Base-by-base conservation (phyloP, 2,888 invertebrate genomes). In the Chaitophorus viminalis region DNA sequence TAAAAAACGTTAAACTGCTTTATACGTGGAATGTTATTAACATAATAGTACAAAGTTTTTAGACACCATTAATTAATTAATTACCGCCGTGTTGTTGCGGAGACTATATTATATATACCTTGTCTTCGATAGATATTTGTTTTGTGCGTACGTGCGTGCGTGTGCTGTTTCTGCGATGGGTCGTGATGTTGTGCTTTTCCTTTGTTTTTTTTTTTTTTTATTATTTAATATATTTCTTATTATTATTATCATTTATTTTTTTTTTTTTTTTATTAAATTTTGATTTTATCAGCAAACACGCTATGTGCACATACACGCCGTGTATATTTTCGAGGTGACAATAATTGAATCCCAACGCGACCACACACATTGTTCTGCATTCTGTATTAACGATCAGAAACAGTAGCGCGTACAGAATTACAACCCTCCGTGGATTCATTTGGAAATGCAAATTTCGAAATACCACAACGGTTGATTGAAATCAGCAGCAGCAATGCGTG, bases 81-180 rank as follows among this genome's bases (percentile, higher is more conserved):
- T 82, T 82, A 82, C 72, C 52, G 33, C 72, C 72, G 82, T 33
- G 72, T 72, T 70, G 81, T 72, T 33, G 72, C 52, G 46, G 81
- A 81, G n/a, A n/a, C n/a, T n/a, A n/a, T n/a, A n/a, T n/a, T n/a
- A n/a, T n/a, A n/a, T n/a, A n/a, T n/a, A n/a, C n/a, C 81, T 70
- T 70, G 81, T 81, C 81, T 25, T 81, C 68, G 81, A 33, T 68
- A 82, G 52, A 74, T 74, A 74, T 74, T 74, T 74, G 74, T 83
- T 74, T 72, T 86, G 86, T 82, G 86, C 75, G 54, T 82, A 82
- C 86, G 83, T 75, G 76, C 82, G 92, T 82, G 92, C 92, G n/a
- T 36, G 91, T 93, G 89, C 60, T 6, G 60, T 60, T 60, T 3
- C 60, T 25, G 90, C 91, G n/a, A n/a, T n/a, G 89, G 88, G 82